A percentile compares a stretch with the other conserved stretches of the same genome.
Evolutionary conservation across 1,140 invertebrate species (phyloP).

Genomic region (Brachionus rubens): DNA sequence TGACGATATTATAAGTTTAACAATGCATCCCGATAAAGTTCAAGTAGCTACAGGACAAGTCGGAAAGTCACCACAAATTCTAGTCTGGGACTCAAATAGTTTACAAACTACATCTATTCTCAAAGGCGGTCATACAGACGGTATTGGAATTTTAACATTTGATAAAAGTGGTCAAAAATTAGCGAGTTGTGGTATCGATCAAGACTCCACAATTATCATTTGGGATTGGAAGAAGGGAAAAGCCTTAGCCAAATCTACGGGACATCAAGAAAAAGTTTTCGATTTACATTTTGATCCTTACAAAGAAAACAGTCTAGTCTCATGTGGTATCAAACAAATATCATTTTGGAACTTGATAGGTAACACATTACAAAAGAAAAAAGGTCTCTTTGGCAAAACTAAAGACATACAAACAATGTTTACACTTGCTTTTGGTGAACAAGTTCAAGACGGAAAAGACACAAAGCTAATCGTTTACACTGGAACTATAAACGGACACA

Average conservation of each 20-base stretch:
- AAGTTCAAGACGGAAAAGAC: slow-evolving; percentile 23
- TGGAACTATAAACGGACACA: slow-evolving; percentile 58
- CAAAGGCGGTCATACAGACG: slow-evolving; percentile 58
- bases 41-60: slow-evolving; percentile 60
- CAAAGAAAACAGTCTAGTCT: slow-evolving; percentile 55
- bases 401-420: slow-evolving; percentile 61
- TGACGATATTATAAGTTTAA: slow-evolving; percentile 60
- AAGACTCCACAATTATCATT: slow-evolving; percentile 56
- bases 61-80: slow-evolving; percentile 58
- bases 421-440: slow-evolving; percentile 55
- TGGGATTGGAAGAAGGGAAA: slow-evolving; percentile 61
- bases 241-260: slow-evolving; percentile 52
- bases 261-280: slow-evolving; percentile 54
- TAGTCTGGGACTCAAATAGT: slow-evolving; percentile 57
- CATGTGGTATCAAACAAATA: slow-evolving; percentile 61
- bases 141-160: slow-evolving; percentile 55
- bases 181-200: slow-evolving; percentile 57
- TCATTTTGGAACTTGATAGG: slow-evolving; percentile 61
- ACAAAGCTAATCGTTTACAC: slow-evolving; percentile 49
- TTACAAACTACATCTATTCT: slow-evolving; percentile 56
- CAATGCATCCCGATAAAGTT: slow-evolving; percentile 56
- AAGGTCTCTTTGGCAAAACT: slow-evolving; percentile 59
- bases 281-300: slow-evolving; percentile 58
- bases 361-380: slow-evolving; percentile 57
- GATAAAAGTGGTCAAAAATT: slow-evolving; percentile 54